These are phyloP conservation scores for Gallinago paraguaiae DNA, from an alignment of 2,113 vertebrate species.

Conservation along the genomic window DNA sequence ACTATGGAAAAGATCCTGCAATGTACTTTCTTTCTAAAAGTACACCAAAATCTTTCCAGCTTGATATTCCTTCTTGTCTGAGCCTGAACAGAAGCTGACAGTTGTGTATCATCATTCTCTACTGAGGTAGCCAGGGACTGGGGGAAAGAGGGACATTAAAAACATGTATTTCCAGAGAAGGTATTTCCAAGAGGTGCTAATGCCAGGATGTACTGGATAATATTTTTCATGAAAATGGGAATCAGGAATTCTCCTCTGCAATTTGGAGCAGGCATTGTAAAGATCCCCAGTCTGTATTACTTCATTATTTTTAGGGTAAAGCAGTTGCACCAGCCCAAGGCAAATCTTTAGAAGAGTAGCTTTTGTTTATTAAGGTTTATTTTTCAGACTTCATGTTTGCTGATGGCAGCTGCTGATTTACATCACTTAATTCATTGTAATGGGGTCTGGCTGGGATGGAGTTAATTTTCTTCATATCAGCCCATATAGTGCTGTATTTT, in stretches of 20 bases:
- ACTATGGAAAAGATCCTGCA: background rate
- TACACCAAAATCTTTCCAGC: background rate
- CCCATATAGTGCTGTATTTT: background rate
- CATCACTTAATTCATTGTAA: background rate
- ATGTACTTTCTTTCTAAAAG: background rate
- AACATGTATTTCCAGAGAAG: background rate
- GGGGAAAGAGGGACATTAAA: background rate
- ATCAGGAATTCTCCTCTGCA: background rate
- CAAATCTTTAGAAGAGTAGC: background rate
- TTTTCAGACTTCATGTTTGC: background rate
- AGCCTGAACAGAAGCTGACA: background rate
- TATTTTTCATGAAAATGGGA: background rate
- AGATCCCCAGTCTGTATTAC: background rate
- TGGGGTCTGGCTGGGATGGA: background rate
- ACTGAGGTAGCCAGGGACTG: background rate
- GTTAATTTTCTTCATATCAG: background rate
- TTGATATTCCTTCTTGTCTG: background rate
- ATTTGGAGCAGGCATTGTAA: background rate
- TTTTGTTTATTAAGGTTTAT: background rate
- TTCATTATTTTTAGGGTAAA: background rate
- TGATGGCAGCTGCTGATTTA: background rate
- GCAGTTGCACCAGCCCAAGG: background rate
- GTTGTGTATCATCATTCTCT: background rate
- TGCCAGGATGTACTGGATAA: background rate
- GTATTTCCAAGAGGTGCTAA: background rate